These are phyloP conservation scores for Chondrilla cf. caribensis DNA, from an alignment of 37 sponge, comb jelly and placozoan species.

Conservation along the genomic window DNA sequence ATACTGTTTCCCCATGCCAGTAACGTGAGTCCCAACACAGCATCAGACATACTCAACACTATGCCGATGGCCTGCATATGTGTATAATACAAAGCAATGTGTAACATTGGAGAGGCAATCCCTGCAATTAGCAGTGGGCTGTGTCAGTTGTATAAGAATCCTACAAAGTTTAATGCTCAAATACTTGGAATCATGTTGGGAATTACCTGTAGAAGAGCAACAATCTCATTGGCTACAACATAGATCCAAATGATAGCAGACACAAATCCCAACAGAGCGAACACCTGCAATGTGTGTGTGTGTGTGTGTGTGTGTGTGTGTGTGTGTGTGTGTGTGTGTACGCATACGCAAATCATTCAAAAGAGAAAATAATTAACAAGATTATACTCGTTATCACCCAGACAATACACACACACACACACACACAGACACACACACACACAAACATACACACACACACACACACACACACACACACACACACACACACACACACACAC, in stretches of 20 bases:
- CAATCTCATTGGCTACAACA: conserved; percentile 92
- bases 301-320: not conserved
- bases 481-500: no score
- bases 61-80: conserved; percentile 76
- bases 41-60: conserved; percentile 80
- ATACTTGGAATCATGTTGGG: not conserved
- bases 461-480: no score
- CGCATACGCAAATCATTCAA: not conserved
- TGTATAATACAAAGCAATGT: no score
- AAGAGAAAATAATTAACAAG: not conserved
- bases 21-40: conserved; percentile 92
- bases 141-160: not conserved
- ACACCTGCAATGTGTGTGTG: conserved; percentile 48
- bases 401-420: no score
- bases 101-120: no score
- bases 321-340: conserved; percentile 20
- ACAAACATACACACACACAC: no score
- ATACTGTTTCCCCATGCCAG: conserved; percentile 99
- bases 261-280: conserved; percentile 87
- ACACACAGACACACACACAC: no score
- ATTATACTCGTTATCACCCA: no score
- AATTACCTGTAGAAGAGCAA: conserved; percentile 89
- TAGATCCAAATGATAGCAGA: conserved; percentile 95
- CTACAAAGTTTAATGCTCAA: not conserved
- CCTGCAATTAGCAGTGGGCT: not conserved